These are phyloP conservation scores for Magallana nippona DNA, from an alignment of 2,888 invertebrate genomes.

Conservation along the genomic window DNA sequence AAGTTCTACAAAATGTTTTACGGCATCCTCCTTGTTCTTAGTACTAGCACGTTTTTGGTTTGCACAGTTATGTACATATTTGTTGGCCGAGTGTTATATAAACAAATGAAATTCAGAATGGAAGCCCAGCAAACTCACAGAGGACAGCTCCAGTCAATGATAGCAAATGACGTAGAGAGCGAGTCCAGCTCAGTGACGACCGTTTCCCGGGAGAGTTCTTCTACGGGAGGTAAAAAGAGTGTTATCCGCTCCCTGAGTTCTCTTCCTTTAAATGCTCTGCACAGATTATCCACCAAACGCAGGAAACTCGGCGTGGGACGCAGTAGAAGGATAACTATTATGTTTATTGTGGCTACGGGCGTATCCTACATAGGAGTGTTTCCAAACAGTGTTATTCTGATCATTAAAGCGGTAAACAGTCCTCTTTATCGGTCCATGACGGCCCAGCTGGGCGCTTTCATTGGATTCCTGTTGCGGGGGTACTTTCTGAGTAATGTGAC, in stretches of 20 bases:
- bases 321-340: constrained; percentile 46
- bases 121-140: constrained; percentile 33
- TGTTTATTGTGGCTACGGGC: constrained; percentile 51
- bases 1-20: constrained; percentile 40
- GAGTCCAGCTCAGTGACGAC: constrained; percentile 28
- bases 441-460: constrained; percentile 33
- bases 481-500: constrained; percentile 50
- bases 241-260: constrained; percentile 21
- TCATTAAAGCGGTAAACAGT: constrained; percentile 44
- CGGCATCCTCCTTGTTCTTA: constrained; percentile 40
- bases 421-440: constrained; percentile 19
- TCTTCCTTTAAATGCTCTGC: neutral
- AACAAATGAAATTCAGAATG: constrained; percentile 47
- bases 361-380: constrained; percentile 48
- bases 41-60: constrained; percentile 46
- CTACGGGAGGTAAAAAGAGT: neutral
- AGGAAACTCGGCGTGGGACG: constrained; percentile 20
- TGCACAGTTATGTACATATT: constrained; percentile 45
- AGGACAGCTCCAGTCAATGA: neutral
- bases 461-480: constrained; percentile 40
- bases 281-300: neutral
- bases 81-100: constrained; percentile 48
- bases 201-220: neutral
- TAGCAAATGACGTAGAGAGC: neutral
- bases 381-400: constrained; percentile 44